Base-by-base conservation (phyloP, 2,888 invertebrate species). In the Morpho deidamia region DNA sequence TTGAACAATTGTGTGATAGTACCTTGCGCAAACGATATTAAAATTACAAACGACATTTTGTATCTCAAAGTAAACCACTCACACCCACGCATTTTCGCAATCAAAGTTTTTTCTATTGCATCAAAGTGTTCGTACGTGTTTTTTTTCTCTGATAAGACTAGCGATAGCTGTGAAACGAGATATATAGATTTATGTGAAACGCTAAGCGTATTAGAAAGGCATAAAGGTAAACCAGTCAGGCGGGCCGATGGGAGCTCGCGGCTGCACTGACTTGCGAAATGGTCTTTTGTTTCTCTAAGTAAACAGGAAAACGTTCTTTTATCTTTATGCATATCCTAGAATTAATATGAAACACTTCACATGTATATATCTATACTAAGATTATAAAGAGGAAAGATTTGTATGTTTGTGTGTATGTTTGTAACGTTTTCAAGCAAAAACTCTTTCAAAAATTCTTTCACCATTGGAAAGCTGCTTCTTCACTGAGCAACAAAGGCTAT, bases 21-120 rank as follows among this genome's bases (percentile, higher is more conserved):
- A 14, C 69, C 69, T 77, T 70, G 74, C 76, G 75, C 78, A 71
- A 76, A 76, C 74, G 71, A 78, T 81, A 82, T 82, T 81, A 78
- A 81, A 83, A 80, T 81, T 60, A 67, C 67, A 70, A 71, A 74
- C 85, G 86, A 81, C 87, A 87, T 86, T 87, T 85, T 72, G 69
- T 48, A 56, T 56, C 53, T 59, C 50, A 48, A 51, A 51, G 51
- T 45, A 47, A 43, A 35, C 49, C 51, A 46, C 43, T 44, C 47
- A 53, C 56, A 59, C 59, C 58, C 44, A 59, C 58, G 34, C 51
- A 53, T 33, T 82, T 82, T 79, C 71, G 70, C 68, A 85, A 85
- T 63, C 65, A 65, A 65, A 62, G 58, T 72, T 69, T 61, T 65
- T 63, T 66, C 68, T 72, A 69, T 69, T 64, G 69, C 69, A 67